Evolutionary conservation across 1,140 invertebrate genomes (phyloP), one percentile per base, ranked within the genome.

Genomic region (Drosophila ercepeae): DNA sequence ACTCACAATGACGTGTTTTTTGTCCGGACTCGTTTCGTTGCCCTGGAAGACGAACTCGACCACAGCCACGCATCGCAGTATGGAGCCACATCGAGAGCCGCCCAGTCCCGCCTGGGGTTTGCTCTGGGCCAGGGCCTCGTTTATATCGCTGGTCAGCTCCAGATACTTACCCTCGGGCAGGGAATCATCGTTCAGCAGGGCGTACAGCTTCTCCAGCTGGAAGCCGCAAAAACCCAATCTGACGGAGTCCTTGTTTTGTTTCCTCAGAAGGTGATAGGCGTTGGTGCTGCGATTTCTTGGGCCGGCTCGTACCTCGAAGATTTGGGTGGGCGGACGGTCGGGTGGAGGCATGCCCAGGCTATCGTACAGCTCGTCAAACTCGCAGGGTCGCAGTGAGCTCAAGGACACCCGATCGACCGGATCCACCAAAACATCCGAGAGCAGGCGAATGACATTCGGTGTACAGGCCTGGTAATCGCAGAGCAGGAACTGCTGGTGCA

Each of bases 1-100:
- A 0, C 14, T 39, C 3, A 86, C 55, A 4, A 54, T 41, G 16
- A 81, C 73, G 7, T 59, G 45, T 4, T 32, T 48, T 1, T 34
- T 46, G 1, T 45, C 36, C 5, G 29, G 3, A n/a, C 55, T 72
- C 32, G 89, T 79, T 67, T 48, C 34, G 84, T 54, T 92, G 89
- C 95, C 93, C 79, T 95, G 94, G 90, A 96, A 16, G 4, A 75
- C 34, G 9, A 70, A 97, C 92, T 93, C 97, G 94, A 92, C 96
- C 95, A 97, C 89, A 11, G 96, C 96, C 16, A 97, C 92, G 89
- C 95, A 96, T 21, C 95, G 95, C 25, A 97, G 91, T 55, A 95
- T 93, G 16, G 93, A 93, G 3, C 96, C 96, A 29, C 96, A 92
- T 25, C 93, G 89, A 81, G 96, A 96, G 21, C 94, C 93, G 6